Percentiles rank a stretch among this genome's conserved stretches.
phyloP scores from a whole-genome alignment of 2,888 invertebrate genomes.

The Protonemura montana region DNA sequence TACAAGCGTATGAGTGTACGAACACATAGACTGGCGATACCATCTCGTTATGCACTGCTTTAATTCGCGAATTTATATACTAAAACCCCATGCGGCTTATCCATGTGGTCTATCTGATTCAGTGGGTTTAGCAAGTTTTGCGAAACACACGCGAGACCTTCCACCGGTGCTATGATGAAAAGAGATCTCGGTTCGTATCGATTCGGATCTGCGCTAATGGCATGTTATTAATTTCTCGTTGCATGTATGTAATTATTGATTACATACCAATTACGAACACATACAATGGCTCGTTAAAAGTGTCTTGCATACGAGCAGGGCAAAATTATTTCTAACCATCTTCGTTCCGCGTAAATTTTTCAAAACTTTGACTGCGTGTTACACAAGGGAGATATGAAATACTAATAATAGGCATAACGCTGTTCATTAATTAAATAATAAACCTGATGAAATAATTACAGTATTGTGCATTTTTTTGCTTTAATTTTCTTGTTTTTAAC shows the following conservation, averaged over 20 bases:
- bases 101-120: not conserved
- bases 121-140: not conserved
- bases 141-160: not conserved
- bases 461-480: not conserved
- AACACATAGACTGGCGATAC: not conserved
- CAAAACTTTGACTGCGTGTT: not conserved
- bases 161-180: not conserved
- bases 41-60: not conserved
- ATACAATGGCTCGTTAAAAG: not conserved
- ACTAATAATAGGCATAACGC: not conserved
- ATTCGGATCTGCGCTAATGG: not conserved
- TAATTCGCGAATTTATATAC: not conserved
- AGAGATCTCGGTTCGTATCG: not conserved
- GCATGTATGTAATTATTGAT: constrained; percentile 7
- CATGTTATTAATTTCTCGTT: not conserved
- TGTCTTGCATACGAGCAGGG: not conserved
- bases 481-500: not conserved
- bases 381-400: constrained; percentile 7
- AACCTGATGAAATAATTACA: not conserved
- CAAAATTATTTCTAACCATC: not conserved
- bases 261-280: not conserved
- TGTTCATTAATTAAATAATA: not conserved
- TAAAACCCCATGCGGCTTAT: not conserved
- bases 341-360: not conserved
- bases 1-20: no score